Evolutionary conservation across 2,888 invertebrate genomes (phyloP).

Genomic region (Drosophila robusta): DNA sequence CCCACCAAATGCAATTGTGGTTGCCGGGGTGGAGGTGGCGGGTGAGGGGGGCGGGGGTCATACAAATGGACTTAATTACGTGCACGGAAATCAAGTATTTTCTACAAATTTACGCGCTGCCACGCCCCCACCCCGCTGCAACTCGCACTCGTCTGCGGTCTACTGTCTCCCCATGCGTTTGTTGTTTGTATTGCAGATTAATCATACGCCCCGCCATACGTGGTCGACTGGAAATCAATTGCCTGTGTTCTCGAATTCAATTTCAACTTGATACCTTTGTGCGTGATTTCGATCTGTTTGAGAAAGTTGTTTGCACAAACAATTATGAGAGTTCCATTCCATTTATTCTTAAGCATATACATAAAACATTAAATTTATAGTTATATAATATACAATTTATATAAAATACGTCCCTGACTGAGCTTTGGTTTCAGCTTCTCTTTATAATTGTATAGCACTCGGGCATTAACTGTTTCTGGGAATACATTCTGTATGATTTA

Average conservation of each 20-base stretch:
- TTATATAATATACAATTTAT: background rate
- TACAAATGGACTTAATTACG: slow-evolving; percentile 80
- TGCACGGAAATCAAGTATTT: slow-evolving; percentile 80
- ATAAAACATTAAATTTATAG: too few relatives aligned
- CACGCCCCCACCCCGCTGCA: slow-evolving; percentile 20
- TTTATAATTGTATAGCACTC: background rate
- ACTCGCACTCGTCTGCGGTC: slow-evolving; percentile 60
- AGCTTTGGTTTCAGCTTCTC: background rate
- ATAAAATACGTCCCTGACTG: background rate
- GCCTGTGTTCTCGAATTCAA: slow-evolving; percentile 43
- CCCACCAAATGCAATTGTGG: slow-evolving; percentile 60
- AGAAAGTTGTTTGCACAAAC: background rate
- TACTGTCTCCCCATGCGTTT: slow-evolving; percentile 41
- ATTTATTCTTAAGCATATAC: too few relatives aligned
- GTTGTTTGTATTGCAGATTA: slow-evolving; percentile 80
- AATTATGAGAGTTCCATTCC: too few relatives aligned
- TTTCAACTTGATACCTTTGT: slow-evolving; percentile 20
- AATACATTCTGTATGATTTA: slow-evolving; percentile 46
- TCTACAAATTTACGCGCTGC: slow-evolving; percentile 73
- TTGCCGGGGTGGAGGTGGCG: slow-evolving; percentile 7
- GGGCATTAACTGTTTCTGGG: slow-evolving; percentile 19
- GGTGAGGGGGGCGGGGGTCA: slow-evolving; percentile 31
- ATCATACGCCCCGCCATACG: slow-evolving; percentile 68
- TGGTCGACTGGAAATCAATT: slow-evolving; percentile 52
- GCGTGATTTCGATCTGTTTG: background rate